These are phyloP conservation scores for Silurus aristotelis DNA, from an alignment of 2,797 vertebrate species.

Conservation along the genomic window DNA sequence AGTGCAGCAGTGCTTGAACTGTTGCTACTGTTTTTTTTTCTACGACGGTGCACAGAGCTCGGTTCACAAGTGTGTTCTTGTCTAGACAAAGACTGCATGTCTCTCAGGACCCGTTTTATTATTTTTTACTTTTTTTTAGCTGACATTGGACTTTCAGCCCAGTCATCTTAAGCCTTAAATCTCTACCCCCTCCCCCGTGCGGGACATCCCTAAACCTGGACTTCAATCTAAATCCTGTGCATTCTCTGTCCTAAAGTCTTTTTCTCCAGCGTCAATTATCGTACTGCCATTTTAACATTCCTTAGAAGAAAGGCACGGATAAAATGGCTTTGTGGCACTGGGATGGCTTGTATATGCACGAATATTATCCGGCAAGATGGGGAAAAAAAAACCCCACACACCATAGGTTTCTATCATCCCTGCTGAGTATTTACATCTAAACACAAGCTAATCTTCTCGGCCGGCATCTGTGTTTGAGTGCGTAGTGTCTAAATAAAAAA, in stretches of 20 bases:
- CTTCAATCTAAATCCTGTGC: constrained; percentile 34
- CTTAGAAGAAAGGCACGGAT: constrained; percentile 47
- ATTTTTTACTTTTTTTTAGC: neutral
- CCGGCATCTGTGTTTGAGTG: neutral
- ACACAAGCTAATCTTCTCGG: constrained; percentile 34
- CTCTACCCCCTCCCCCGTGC: neutral
- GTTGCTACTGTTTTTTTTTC: constrained; percentile 40
- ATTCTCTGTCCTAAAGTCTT: constrained; percentile 39
- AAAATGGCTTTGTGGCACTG: constrained; percentile 62
- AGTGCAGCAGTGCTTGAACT: constrained; percentile 37
- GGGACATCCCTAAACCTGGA: constrained; percentile 33
- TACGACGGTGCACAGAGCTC: constrained; percentile 26
- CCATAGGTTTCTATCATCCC: constrained; percentile 8
- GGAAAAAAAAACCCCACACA: neutral
- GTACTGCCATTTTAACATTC: constrained; percentile 59
- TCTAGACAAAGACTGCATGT: constrained; percentile 28
- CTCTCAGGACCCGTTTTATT: constrained; percentile 15
- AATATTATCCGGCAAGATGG: constrained; percentile 8
- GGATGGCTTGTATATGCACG: constrained; percentile 18
- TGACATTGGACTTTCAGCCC: neutral
- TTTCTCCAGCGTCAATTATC: constrained; percentile 46
- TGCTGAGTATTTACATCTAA: constrained; percentile 40
- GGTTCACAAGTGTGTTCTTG: neutral
- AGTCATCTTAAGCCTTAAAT: constrained; percentile 19
- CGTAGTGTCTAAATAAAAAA: constrained; percentile 46